These are phyloP conservation scores for Bryconaethiops microstoma DNA, from an alignment of 2,797 vertebrate genomes.

Conservation along the genomic window DNA sequence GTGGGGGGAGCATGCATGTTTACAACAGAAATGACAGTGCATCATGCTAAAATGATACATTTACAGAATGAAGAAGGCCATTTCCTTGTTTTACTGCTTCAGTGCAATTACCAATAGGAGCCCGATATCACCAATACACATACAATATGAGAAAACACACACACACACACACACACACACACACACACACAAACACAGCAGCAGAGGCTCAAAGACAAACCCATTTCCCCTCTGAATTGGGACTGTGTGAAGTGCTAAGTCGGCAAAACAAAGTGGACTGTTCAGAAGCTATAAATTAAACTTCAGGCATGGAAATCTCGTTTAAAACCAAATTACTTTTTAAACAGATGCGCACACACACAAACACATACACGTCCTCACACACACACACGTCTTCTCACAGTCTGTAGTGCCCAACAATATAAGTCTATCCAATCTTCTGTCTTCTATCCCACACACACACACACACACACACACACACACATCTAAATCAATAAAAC, in stretches of 20 bases:
- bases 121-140: constrained; percentile 34
- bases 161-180: neutral
- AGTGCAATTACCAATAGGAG: constrained; percentile 53
- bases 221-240: constrained; percentile 54
- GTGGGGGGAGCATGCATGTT: neutral
- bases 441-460: neutral
- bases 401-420: constrained; percentile 35
- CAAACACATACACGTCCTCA: constrained; percentile 32
- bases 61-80: constrained; percentile 24
- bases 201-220: constrained; percentile 53
- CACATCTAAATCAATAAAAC: constrained; percentile 1
- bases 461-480: neutral
- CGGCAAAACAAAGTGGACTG: constrained; percentile 53
- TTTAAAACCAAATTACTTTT: constrained; percentile 62
- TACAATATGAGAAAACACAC: neutral
- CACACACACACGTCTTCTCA: constrained; percentile 43
- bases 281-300: constrained; percentile 61
- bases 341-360: constrained; percentile 29
- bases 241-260: constrained; percentile 50
- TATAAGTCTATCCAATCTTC: constrained; percentile 47
- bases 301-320: constrained; percentile 54
- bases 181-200: constrained; percentile 3
- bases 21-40: neutral
- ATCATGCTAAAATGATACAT: constrained; percentile 42
- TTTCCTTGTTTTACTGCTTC: constrained; percentile 53